Base-by-base conservation (phyloP, 2,113 vertebrate genomes). In the Hippocampus zosterae region DNA sequence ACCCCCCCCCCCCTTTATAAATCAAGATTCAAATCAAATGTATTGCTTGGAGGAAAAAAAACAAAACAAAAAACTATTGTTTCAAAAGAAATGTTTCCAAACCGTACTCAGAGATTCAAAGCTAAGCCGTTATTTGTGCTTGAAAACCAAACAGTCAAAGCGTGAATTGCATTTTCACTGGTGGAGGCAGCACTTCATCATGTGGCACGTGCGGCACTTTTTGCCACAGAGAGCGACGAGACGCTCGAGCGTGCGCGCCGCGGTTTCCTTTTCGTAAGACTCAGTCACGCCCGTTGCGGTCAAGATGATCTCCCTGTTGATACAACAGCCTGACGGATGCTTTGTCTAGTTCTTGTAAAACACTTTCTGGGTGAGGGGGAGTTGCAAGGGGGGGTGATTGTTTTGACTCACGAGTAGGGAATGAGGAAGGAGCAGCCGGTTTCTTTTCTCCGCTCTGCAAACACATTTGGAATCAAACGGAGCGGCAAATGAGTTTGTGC, bases 241-340 rank as follows among this genome's bases (percentile, higher is more conserved):
- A 65, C 40, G 13, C 12, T 63, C 19, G 18, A 41, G 19, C 2
- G 8, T 60, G 27, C 9, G 63, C 3, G 42, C 63, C 27, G 63
- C 25, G 11, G 42, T 25, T 65, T 27, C 46, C 23, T 65, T 65
- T 65, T 65, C 18, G 25, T 23, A 65, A n/a, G 63, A 16, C 63
- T 65, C 42, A 27, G 23, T 65, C 63, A 65, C 16, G 41, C 63
- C 63, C 27, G 42, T 44, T 65, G 63, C 63, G 63, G 63, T 65
- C 63, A 65, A 65, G 63, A 65, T 46, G 63, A 65, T 65, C 63
- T 46, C 63, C 27, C 41, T 46, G 63, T 65, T 65, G 63, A 46
- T 65, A 65, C 42, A 65, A 65, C 63, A 46, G n/a, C 13, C 41
- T 65, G 63, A 40, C 60, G 21, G 19, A 62, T 40, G 60, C 60